phyloP scores from a whole-genome alignment of 2,797 vertebrate species.

The Squalus acanthias region DNA sequence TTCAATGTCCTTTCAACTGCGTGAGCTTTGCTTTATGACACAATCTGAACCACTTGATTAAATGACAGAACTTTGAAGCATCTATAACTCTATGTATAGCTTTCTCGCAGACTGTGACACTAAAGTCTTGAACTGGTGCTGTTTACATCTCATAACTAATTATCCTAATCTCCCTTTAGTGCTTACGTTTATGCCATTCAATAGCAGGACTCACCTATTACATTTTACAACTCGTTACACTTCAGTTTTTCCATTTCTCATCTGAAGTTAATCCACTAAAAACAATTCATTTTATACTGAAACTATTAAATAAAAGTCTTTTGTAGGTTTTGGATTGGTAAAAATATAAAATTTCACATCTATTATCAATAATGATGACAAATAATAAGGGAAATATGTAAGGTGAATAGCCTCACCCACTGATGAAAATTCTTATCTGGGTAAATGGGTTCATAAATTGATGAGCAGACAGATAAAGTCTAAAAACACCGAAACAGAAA shows the following conservation, averaged over 20 bases:
- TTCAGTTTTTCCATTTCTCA: neutral
- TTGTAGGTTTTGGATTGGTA: neutral
- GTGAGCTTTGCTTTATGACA: neutral
- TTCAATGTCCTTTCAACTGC: neutral
- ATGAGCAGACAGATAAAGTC: neutral
- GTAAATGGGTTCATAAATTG: neutral
- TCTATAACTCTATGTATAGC: neutral
- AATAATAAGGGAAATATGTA: neutral
- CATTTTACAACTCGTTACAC: neutral
- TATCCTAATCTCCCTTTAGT: neutral
- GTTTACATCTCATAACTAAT: neutral
- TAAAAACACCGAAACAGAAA: neutral
- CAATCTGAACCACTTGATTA: neutral
- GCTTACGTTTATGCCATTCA: neutral
- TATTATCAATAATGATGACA: neutral
- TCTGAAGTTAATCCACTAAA: neutral
- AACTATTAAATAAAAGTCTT: neutral
- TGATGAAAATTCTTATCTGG: neutral
- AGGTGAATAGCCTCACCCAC: neutral
- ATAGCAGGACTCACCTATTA: neutral
- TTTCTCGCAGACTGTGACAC: neutral
- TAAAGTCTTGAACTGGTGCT: neutral
- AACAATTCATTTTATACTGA: neutral
- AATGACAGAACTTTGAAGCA: neutral
- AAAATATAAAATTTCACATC: neutral